Base-by-base conservation (phyloP, 1,140 invertebrate genomes). In the Diorhabda elongata region DNA sequence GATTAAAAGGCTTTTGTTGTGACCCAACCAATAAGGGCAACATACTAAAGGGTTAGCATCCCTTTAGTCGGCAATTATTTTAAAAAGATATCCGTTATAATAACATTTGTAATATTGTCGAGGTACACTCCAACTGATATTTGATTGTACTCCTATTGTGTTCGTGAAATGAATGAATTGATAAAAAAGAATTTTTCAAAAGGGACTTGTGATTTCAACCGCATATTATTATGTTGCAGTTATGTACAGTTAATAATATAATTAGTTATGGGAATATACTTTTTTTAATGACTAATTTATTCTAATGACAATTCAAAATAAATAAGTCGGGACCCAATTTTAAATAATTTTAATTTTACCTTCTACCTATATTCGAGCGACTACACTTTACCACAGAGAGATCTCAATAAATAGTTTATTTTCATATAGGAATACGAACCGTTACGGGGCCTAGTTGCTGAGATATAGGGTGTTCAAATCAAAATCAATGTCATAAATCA, bases 101-200 rank as follows among this genome's bases (percentile, higher is more conserved):
- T 74, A 74, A 74, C 73, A 74, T 74, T 72, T 68, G 43, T 70
- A 74, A 72, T 74, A 71, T 74, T 74, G 70, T 68, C 71, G 64
- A 71, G 67, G 26, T 26, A 26, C 64, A 73, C 69, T 71, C 69
- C 72, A 64, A 44, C 65, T 61, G 65, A 67, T 67, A 71, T 74
- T 74, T 65, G 68, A 74, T 71, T 74, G 71, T 74, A 66, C 44
- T 72, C 47, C 68, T 67, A 72, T 74, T 74, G 73, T 74, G 63
- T 44, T 74, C 69, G 56, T 60, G 60, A 68, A 61, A 74, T 74
- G 69, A 56, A 61, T 67, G 65, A 67, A 67, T 67, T 26, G 26
- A 44, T 67, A 60, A 67, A 68, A 64, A 71, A 62, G 65, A 44
- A 41, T 26, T 26, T 26, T 44, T 44, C 11, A 62, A 59, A 71